Conservation (phyloP, 1,140 invertebrate species). For the Bombus balteatus region DNA sequence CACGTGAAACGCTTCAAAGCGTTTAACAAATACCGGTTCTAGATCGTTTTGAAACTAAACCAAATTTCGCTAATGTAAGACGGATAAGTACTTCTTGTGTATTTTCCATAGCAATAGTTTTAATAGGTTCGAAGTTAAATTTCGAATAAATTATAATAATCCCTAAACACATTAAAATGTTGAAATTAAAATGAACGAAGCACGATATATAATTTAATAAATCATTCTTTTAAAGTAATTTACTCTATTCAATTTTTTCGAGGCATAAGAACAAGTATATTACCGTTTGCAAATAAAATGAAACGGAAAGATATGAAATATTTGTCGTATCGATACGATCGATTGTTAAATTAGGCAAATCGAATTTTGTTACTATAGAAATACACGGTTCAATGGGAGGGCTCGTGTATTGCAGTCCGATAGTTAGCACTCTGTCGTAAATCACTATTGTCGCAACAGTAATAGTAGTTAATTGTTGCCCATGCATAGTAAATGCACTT, state of each 20-base stretch:
- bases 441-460: not conserved
- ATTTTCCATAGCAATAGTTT: not conserved
- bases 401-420: conserved; percentile 4
- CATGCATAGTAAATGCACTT: conserved; percentile 11
- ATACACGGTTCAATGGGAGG: not conserved
- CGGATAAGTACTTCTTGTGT: not conserved
- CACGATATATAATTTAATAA: too few relatives aligned
- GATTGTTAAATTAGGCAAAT: not conserved
- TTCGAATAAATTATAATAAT: too few relatives aligned
- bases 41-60: not conserved
- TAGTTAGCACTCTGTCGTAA: not conserved
- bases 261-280: too few relatives aligned
- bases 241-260: too few relatives aligned
- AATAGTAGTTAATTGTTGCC: conserved; percentile 10
- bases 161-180: too few relatives aligned
- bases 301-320: too few relatives aligned
- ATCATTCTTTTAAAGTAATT: too few relatives aligned
- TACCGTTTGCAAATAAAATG: too few relatives aligned
- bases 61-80: not conserved
- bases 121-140: not conserved
- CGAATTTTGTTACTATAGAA: not conserved
- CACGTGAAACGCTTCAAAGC: not conserved
- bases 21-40: not conserved
- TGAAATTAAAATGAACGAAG: too few relatives aligned
- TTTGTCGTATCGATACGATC: not conserved